Conservation (phyloP, 2,797 vertebrate species). For the Squalus acanthias region DNA sequence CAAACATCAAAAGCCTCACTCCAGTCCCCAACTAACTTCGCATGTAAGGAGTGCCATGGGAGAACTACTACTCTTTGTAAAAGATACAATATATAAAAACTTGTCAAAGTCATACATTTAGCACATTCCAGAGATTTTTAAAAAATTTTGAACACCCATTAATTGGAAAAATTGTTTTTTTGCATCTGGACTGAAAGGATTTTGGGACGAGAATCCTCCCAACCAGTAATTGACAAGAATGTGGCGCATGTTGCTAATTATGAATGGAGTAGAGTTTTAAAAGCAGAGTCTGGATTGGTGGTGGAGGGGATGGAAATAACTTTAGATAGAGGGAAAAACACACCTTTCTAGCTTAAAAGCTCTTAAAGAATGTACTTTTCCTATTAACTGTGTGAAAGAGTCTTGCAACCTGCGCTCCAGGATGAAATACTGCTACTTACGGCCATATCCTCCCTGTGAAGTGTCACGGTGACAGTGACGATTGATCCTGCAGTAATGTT, state of each 20-base stretch:
- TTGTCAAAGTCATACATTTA: not conserved
- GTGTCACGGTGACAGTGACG: conserved; percentile 87
- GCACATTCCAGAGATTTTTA: not conserved
- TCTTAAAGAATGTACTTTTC: not conserved
- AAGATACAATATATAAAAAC: not conserved
- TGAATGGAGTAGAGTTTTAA: not conserved
- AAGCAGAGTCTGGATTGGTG: not conserved
- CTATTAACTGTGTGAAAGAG: not conserved
- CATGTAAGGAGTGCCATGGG: not conserved
- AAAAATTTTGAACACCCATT: not conserved
- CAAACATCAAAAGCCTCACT: not conserved
- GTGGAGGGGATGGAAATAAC: not conserved
- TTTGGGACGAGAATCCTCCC: not conserved
- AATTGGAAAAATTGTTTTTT: not conserved
- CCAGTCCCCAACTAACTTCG: not conserved
- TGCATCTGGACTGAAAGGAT: not conserved
- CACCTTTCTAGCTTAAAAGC: not conserved
- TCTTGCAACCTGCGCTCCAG: not conserved
- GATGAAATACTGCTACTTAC: conserved; percentile 62
- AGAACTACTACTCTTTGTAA: not conserved
- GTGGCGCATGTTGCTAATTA: not conserved
- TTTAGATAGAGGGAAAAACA: not conserved
- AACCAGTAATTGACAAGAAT: not conserved
- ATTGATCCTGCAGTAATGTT: conserved; percentile 97
- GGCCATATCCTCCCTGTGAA: conserved; percentile 86